Base-by-base conservation (phyloP, 2,797 vertebrate genomes). In the Rhyacichthys aspro region DNA sequence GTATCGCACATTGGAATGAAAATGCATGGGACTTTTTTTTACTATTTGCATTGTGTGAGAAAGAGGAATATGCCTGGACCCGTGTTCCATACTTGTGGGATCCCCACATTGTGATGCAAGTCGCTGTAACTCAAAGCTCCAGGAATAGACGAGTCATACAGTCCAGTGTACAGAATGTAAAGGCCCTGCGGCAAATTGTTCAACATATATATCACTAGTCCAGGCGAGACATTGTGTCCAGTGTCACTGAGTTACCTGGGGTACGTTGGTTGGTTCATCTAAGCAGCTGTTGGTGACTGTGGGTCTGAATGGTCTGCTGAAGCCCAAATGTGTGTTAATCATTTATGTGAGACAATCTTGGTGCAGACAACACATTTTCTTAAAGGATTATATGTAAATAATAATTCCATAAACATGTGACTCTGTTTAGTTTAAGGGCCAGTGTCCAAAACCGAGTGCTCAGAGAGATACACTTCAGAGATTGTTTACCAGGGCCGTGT, bases 21-120 rank as follows among this genome's bases (percentile, higher is more conserved):
- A 9, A 32, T 28, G 45, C 11, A 48, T 32, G 2, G 8, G 14
- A 32, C 23, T n/a, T 48, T n/a, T 48, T 48, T 5, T 3, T 28
- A 41, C 14, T 33, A 14, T 52, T 52, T 18, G 8, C 49, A 38
- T 12, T 38, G 15, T 9, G 6, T 7, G 33, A 7, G 33, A 9
- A 11, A 14, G 14, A 23, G 9, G 34, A 38, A 10, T 12, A 1
- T 7, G 15, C 28, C 28, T 7, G 32, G n/a, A 7, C 5, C 36
- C 17, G 48, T 36, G 37, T 14, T 19, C 34, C 2, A 14, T 18
- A 12, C 49, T 17, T 7, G 15, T 12, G 34, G 16, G 49, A 38
- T 34, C 49, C 49, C 34, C 7, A 16, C 17, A 18, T 38, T 19
- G 34, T 52, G 48, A 52, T 52, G 48, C 18, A 38, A 52, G 10